Evolutionary conservation across 1,140 invertebrate species (phyloP).

Genomic region (Brachionus koreanus): DNA sequence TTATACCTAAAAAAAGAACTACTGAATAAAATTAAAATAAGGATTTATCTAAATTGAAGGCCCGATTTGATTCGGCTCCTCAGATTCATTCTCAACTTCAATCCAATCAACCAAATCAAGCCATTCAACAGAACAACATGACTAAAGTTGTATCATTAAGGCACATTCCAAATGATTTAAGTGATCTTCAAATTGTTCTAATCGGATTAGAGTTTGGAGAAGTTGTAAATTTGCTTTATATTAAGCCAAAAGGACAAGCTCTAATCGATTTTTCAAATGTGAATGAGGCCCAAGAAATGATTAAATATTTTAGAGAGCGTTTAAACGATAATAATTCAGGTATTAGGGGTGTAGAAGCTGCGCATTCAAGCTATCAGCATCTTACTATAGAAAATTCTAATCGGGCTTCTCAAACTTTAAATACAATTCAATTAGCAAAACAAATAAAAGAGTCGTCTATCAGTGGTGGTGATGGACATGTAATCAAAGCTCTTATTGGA

Average conservation of each 20-base stretch:
- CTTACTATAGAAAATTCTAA: conserved; percentile 92
- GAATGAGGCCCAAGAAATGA: conserved; percentile 73
- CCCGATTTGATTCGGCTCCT: conserved; percentile 15
- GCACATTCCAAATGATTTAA: conserved; percentile 93
- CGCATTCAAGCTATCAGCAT: conserved; percentile 41
- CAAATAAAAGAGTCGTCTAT: conserved; percentile 6
- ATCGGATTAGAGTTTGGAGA: conserved; percentile 92
- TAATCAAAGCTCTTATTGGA: conserved; percentile 88
- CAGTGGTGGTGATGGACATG: conserved; percentile 59
- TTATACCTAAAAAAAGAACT: neutral
- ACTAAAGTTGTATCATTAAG: conserved; percentile 83
- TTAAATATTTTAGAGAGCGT: conserved; percentile 81
- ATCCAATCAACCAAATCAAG: neutral
- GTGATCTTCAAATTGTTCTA: conserved; percentile 91
- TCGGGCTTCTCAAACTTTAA: conserved; percentile 70
- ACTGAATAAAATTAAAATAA: conserved; percentile 15
- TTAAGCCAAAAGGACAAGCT: conserved; percentile 96
- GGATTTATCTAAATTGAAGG: conserved; percentile 43
- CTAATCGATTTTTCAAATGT: conserved; percentile 96
- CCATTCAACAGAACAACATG: neutral
- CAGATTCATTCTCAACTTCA: neutral
- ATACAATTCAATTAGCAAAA: conserved; percentile 41
- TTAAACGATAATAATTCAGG: conserved; percentile 85
- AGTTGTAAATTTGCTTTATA: conserved; percentile 88
- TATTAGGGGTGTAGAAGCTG: conserved; percentile 28